A percentile compares a stretch with the other conserved stretches of the same genome.
phyloP scores from a whole-genome alignment of 53 echinoderm and acorn worm genomes.

The Pentamera pediparva region DNA sequence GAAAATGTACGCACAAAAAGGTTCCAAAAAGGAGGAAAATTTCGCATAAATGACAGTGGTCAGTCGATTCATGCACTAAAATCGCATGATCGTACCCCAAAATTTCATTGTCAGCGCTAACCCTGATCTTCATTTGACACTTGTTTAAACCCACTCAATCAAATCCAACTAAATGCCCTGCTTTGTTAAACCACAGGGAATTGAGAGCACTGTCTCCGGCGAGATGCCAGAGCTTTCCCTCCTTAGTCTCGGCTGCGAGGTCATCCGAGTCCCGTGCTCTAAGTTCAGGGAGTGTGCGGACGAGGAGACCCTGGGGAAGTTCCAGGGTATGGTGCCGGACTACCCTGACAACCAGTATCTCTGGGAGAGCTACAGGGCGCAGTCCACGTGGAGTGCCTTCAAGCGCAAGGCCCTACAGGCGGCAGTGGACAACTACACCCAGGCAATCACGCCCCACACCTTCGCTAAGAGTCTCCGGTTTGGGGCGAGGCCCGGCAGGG shows the following conservation, averaged over 20 bases:
- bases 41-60: neutral
- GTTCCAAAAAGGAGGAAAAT: neutral
- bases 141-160: neutral
- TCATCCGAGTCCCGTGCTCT: slow-evolving; percentile 87
- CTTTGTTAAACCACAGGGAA: slow-evolving; percentile 40
- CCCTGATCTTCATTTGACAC: neutral
- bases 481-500: neutral
- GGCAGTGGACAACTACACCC: slow-evolving; percentile 47
- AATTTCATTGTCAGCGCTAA: neutral
- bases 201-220: slow-evolving; percentile 50
- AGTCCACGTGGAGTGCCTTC: slow-evolving; percentile 87
- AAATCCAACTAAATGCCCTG: neutral
- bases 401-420: slow-evolving; percentile 65
- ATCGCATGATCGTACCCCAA: neutral
- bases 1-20: too few species aligned
- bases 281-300: slow-evolving; percentile 84
- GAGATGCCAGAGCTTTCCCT: slow-evolving; percentile 78
- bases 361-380: slow-evolving; percentile 72
- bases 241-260: slow-evolving; percentile 82
- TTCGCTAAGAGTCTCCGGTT: neutral
- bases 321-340: slow-evolving; percentile 44
- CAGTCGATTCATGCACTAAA: neutral
- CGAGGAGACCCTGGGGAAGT: slow-evolving; percentile 55
- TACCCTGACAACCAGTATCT: slow-evolving; percentile 70
- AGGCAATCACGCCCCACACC: slow-evolving; percentile 24